Evolutionary conservation across 2,888 invertebrate genomes (phyloP), one percentile per base, ranked within the genome.

Genomic region (Acleris holmiana): DNA sequence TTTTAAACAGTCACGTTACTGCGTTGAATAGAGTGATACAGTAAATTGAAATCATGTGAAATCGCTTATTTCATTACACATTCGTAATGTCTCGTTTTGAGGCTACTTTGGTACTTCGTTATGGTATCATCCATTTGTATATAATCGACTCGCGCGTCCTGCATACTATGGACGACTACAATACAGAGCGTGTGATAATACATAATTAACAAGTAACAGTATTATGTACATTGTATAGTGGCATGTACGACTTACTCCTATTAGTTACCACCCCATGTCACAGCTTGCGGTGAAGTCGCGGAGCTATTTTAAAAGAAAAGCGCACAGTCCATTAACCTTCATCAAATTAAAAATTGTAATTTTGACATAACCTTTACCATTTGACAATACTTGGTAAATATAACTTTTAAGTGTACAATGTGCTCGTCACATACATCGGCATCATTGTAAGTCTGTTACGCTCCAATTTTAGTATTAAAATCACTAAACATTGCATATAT

Each of bases 341-440:
- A 84, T 80, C 77, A 74, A 75, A 35, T 35, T 13, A 5, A 69
- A 73, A 72, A 71, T 70, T 69, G 70, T 71, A 68, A 70, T 81
- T n/a, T n/a, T 75, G 76, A 84, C 78, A 76, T 83, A 68, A 85
- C 80, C 82, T 86, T 86, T 87, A 83, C 89, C 89, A 87, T 86
- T 90, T 89, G 92, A 92, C 92, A 92, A 92, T 92, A 92, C 89
- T 89, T 92, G 90, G 89, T 91, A 89, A 91, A 86, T 87, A 88
- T 89, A 81, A 89, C 85, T 89, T 88, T 84, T 90, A 89, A 90
- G 88, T 86, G 82, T 88, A 86, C 84, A 85, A 83, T 87, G 88
- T 89, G 90, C 89, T 88, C 73, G 76, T 84, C 80, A 85, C 82
- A 79, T 76, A 70, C 80, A 84, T 84, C 76, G 71, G 77, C 82